A percentile compares a stretch with the other conserved stretches of the same genome.
phyloP scores from a whole-genome alignment of 2,113 vertebrate species.

The human region GRCh38 chr3:21134001-21134500 shows the following conservation, averaged over 20 bases:
- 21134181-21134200: not conserved
- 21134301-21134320: conserved; percentile 5
- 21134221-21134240: not conserved
- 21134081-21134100: not conserved
- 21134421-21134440: not conserved
- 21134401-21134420: not conserved
- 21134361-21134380: conserved; percentile 32
- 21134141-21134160: not conserved
- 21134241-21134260: not conserved
- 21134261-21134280: not conserved
- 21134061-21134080: not conserved
- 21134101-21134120: not conserved
- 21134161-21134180: not conserved
- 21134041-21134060: not conserved
- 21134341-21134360: not conserved
- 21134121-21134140: not conserved
- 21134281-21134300: not conserved
- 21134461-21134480: not conserved
- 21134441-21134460: not conserved
- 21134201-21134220: not conserved
- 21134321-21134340: not conserved
- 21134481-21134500: not conserved
- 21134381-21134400: not conserved
- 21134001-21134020: not conserved
- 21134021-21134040: not conserved